Conservation (phyloP, 92 coral and sea anemone species). For the Hydrozoanthus gracilis region DNA sequence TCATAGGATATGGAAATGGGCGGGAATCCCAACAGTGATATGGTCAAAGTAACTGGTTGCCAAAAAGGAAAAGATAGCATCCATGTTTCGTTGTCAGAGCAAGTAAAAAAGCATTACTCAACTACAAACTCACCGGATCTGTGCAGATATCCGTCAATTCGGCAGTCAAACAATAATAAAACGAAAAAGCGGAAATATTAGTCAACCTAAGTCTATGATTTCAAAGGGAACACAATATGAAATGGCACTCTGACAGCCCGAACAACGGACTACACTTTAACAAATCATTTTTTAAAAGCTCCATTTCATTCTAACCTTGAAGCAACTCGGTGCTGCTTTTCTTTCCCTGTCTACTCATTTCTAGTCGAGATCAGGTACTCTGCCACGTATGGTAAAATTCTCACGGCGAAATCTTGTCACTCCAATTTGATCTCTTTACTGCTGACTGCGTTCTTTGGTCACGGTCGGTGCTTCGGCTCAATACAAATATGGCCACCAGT, state of each 20-base stretch:
- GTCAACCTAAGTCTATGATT: neutral
- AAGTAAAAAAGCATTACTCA: neutral
- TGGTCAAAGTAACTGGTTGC: neutral
- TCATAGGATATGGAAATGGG: conserved; percentile 15
- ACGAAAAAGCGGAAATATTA: conserved; percentile 8
- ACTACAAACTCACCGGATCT: conserved; percentile 61
- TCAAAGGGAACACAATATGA: neutral
- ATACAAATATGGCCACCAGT: conserved; percentile 3
- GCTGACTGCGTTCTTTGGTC: neutral
- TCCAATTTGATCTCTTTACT: neutral
- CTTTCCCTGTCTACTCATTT: conserved; percentile 28
- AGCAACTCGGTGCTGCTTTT: conserved; percentile 14
- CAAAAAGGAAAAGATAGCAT: neutral
- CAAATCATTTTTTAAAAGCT: neutral
- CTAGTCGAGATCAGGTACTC: neutral
- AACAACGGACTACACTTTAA: neutral
- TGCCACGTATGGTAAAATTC: neutral
- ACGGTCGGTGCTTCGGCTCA: neutral
- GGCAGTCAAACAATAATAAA: conserved; percentile 26
- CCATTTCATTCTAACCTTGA: conserved; percentile 14
- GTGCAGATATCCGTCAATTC: conserved; percentile 42
- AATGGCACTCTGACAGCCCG: neutral
- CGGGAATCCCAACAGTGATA: conserved; percentile 1
- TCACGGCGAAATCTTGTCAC: too few species aligned
- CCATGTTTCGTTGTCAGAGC: neutral